Evolutionary conservation across 2,888 invertebrate genomes (phyloP).

Genomic region (Sarcophaga carnaria): DNA sequence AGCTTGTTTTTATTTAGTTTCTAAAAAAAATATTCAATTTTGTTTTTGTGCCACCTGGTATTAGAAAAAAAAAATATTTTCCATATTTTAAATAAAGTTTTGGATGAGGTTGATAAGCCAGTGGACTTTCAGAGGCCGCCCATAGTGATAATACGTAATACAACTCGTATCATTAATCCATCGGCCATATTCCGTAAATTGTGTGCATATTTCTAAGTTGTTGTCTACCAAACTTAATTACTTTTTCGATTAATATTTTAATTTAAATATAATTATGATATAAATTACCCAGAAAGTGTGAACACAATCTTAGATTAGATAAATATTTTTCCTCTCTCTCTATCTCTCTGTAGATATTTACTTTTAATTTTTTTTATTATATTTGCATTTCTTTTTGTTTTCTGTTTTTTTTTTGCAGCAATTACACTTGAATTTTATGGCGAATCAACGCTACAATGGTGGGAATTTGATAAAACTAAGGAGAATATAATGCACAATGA

Average conservation of each 20-base stretch:
- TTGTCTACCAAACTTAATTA: neutral
- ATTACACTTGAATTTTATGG: slow-evolving; percentile 63
- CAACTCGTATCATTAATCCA: too few species aligned
- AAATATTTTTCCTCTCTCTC: slow-evolving; percentile 20
- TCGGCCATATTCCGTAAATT: neutral
- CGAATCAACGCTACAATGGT: slow-evolving; percentile 56
- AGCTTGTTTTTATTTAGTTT: too few species aligned
- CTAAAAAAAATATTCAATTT: too few species aligned
- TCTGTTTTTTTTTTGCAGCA: slow-evolving; percentile 28
- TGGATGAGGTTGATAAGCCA: too few species aligned
- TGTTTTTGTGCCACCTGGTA: too few species aligned
- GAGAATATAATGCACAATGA: slow-evolving; percentile 62
- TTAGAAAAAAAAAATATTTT: too few species aligned
- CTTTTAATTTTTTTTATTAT: slow-evolving; percentile 1
- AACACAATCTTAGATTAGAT: slow-evolving; percentile 41
- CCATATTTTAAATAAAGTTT: too few species aligned
- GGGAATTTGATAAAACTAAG: slow-evolving; percentile 57
- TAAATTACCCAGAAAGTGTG: slow-evolving; percentile 32
- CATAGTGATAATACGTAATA: too few species aligned
- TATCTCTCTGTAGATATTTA: neutral
- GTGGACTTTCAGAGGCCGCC: too few species aligned
- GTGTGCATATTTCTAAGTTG: neutral
- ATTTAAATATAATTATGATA: slow-evolving; percentile 15
- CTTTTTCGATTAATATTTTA: neutral
- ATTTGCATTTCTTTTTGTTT: neutral